Percentiles rank a stretch among this genome's conserved stretches.
Conservation (phyloP, 2,888 invertebrate species). For the Agrochola litura region DNA sequence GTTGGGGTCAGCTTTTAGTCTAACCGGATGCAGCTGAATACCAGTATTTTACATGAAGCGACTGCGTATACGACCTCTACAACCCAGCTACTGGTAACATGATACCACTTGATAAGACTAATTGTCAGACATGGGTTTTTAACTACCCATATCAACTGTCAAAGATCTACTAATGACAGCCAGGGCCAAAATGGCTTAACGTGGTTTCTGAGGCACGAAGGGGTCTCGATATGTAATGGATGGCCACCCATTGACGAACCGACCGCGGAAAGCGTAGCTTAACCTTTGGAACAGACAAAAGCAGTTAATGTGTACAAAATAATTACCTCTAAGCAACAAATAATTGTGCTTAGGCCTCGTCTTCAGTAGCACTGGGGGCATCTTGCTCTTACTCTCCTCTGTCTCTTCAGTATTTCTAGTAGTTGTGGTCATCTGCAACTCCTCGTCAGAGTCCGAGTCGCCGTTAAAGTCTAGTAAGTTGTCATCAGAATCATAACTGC, state of each 20-base stretch:
- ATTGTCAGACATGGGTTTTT: not conserved
- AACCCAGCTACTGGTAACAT: no score
- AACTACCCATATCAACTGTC: not conserved
- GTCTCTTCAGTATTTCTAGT: conserved; percentile 65
- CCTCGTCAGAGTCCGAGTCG: conserved; percentile 80
- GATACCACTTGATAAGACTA: no score
- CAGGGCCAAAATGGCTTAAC: not conserved
- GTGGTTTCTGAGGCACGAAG: no score
- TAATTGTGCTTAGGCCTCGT: conserved; percentile 92
- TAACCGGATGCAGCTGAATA: no score
- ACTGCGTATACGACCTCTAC: no score
- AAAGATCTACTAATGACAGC: not conserved
- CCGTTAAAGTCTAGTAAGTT: conserved; percentile 70
- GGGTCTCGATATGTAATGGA: no score
- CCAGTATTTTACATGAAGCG: no score
- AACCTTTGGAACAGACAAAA: not conserved
- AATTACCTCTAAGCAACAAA: conserved; percentile 89
- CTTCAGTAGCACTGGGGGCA: conserved; percentile 89
- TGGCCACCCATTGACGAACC: no score
- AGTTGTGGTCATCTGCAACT: conserved; percentile 58
- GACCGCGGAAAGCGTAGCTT: no score
- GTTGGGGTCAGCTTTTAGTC: no score
- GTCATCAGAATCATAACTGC: conserved; percentile 73
- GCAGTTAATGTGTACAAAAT: not conserved
- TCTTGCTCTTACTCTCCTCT: conserved; percentile 77